A percentile compares a stretch with the other conserved stretches of the same genome.
These are phyloP conservation scores for Pantherophis vulpinus DNA, from an alignment of 2,797 vertebrate genomes.

Conservation along the genomic window DNA sequence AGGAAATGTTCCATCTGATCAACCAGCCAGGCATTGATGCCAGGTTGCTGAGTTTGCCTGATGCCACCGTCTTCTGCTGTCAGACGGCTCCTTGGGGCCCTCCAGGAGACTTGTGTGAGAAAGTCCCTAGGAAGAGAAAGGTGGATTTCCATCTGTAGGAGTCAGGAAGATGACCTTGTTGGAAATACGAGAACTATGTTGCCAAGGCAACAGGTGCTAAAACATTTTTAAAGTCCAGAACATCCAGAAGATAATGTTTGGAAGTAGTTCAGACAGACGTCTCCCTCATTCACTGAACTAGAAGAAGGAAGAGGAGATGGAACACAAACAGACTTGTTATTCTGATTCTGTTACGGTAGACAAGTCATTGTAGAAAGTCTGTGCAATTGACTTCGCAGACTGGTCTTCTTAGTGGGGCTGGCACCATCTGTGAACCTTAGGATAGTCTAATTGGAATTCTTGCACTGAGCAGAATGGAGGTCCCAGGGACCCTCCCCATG, in stretches of 20 bases:
- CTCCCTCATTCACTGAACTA: neutral
- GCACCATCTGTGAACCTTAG: neutral
- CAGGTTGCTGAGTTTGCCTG: conserved; percentile 39
- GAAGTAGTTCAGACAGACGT: neutral
- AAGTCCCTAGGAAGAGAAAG: neutral
- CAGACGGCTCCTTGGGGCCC: neutral
- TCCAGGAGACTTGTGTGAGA: neutral
- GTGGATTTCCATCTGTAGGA: neutral
- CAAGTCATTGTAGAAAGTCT: neutral
- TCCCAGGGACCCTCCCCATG: neutral
- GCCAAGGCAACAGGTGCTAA: neutral
- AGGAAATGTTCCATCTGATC: neutral
- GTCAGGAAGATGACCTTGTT: neutral
- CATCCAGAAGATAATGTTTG: neutral
- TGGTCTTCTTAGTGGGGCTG: neutral
- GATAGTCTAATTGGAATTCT: neutral
- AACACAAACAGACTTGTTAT: neutral
- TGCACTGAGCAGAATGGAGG: neutral
- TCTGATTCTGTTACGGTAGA: neutral
- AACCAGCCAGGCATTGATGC: conserved; percentile 49
- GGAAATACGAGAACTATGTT: neutral
- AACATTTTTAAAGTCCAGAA: neutral
- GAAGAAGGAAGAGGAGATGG: neutral
- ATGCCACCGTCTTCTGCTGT: conserved; percentile 9
- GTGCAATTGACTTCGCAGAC: neutral